Evolutionary conservation across 2,888 invertebrate genomes (phyloP), one percentile per base, ranked within the genome.

Genomic region (Lutraria lutraria): DNA sequence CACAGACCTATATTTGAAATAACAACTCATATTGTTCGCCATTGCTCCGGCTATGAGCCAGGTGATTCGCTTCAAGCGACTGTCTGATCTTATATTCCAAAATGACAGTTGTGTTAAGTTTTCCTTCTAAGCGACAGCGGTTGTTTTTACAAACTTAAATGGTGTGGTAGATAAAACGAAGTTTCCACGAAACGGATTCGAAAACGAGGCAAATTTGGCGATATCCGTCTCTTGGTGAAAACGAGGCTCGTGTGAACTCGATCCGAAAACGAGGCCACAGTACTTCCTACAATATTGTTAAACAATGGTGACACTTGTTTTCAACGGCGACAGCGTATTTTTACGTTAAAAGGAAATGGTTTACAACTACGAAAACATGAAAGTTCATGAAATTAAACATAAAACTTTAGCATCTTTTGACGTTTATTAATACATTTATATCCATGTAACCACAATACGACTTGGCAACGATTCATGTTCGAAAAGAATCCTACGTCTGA

Each of bases 271-370:
- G 63, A 63, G 63, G 63, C 63, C 21, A 21, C 19, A 13, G 31
- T 19, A 76, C 34, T 19, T 34, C 31, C 13, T 76, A 31, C 76
- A 34, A 76, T 31, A 31, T 21, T 25, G 12, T 76, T 34, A 25
- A 76, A 76, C 76, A 76, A 13, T 12, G 34, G 16, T 76, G 76
- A 76, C 76, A 76, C 15, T 13, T 31, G 34, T 76, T 31, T 76
- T 34, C 15, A 6, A 15, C 8, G 34, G 19, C 16, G 15, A 34
- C 34, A 34, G 31, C 76, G 76, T 34, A 15, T 13, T 76, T 76
- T 25, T 19, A 31, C 76, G 76, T 34, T 31, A 76, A 76, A 15
- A 31, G 76, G 76, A 76, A 76, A 76, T 76, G 6, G 76, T 76
- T 76, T 31, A 76, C 76, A 76, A 56, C 19, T 76, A 16, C 29